Evolutionary conservation across 2,797 vertebrate genomes (phyloP).

Genomic region (Urophycis tenuis): DNA sequence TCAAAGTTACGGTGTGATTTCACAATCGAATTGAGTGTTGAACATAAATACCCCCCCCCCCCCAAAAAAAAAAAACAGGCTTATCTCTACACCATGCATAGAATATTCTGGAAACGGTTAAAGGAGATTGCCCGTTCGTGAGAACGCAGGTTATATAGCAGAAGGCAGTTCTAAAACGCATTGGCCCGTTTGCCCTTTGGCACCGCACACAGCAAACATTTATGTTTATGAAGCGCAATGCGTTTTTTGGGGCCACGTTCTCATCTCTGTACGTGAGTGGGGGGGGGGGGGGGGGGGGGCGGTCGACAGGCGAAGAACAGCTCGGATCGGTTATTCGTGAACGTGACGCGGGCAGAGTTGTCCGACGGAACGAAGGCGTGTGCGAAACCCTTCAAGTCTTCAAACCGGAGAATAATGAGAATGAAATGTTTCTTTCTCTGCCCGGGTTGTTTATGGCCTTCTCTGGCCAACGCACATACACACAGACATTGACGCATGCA

Average conservation of each 20-base stretch:
- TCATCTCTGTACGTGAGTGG: constrained; percentile 2
- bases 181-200: background rate
- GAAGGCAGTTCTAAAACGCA: constrained; percentile 21
- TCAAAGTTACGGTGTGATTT: background rate
- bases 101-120: constrained; percentile 26
- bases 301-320: background rate
- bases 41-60: background rate
- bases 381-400: background rate
- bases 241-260: constrained; percentile 4
- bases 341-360: background rate
- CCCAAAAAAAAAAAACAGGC: background rate
- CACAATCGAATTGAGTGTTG: background rate
- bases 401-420: background rate
- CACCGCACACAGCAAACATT: constrained; percentile 12
- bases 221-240: constrained; percentile 4
- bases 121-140: constrained; percentile 17
- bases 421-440: background rate
- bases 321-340: background rate
- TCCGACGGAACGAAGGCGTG: background rate
- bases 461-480: background rate
- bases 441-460: background rate
- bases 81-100: background rate
- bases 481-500: constrained; percentile 4
- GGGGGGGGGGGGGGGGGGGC: no score
- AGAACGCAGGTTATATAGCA: background rate